Evolutionary conservation across 2,797 vertebrate genomes (phyloP), one percentile per base, ranked within the genome.

Genomic region (Enteromius argenteus): DNA sequence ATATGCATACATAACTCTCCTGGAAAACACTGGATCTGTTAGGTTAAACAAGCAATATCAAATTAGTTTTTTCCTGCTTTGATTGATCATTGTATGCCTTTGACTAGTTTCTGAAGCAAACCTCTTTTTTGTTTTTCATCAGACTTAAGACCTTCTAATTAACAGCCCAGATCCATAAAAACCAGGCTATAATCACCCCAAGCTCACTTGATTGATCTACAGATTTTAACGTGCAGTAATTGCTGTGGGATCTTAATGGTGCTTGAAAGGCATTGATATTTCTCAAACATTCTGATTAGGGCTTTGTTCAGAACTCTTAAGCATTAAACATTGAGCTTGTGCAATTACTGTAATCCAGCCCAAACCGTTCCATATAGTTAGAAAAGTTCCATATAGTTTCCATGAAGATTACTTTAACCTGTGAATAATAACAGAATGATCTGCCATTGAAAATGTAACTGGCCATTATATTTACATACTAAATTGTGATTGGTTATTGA

Each of bases 121-220:
- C 2, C 19, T n/a, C 23, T 44, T 78, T 72, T 51, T 64, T 64
- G 2, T 64, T 15, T 37, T 17, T 19, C 14, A 39, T 27, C 13
- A 53, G 19, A 80, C 9, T 21, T 68, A 11, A 68, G 79, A 69
- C 49, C 32, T 53, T 53, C 32, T 56, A 51, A 30, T 80, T 80
- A 44, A 39, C n/a, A 46, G 6, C 17, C n/a, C 53, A 60, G 64
- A 68, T 71, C 66, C 35, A 42, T 58, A 69, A 71, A 58, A 10
- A 21, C 15, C 35, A 58, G 79, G 5, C 23, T 69, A 42, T 58
- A 58, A 71, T 71, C 35, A 44, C 6, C 32, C 6, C n/a, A 58
- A 71, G 23, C 15, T 32, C 79, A 56, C 51, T 53, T 80, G 51
- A 71, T 42, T 80, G 49, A 80, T 80, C 66, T 80, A 80, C 46